These are phyloP conservation scores for Marmota monax DNA, from an alignment of 2,113 vertebrate species.

Conservation along the genomic window DNA sequence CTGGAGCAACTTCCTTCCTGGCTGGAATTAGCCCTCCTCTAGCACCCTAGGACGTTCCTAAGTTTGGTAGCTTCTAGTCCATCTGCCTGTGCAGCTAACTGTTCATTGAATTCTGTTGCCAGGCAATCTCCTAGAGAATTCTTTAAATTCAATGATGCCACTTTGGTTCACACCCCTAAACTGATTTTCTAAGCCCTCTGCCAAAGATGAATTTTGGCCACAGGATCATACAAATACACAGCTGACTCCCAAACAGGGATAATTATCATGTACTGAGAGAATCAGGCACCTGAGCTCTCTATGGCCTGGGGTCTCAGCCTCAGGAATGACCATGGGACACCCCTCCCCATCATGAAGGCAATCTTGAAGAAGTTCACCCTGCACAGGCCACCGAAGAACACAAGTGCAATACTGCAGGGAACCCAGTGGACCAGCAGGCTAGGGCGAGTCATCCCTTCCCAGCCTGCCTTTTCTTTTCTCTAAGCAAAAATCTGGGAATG, in stretches of 20 bases:
- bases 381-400: not conserved
- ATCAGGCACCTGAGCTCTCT: not conserved
- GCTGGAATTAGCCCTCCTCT: no score
- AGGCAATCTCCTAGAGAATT: not conserved
- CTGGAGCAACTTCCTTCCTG: not conserved
- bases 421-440: not conserved
- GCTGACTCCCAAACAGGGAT: not conserved
- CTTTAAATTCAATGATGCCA: not conserved
- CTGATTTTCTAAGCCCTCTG: not conserved
- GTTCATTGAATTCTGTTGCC: not conserved
- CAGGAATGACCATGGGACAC: not conserved
- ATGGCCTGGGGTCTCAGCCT: not conserved
- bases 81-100: not conserved
- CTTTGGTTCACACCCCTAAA: not conserved
- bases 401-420: not conserved
- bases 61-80: not conserved
- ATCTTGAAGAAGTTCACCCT: not conserved
- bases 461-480: not conserved
- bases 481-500: not conserved
- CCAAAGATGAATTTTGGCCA: not conserved
- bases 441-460: not conserved
- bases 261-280: not conserved
- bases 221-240: not conserved
- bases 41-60: not conserved
- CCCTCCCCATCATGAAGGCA: not conserved